Percentiles rank a stretch among this genome's conserved stretches.
phyloP scores from a whole-genome alignment of 2,797 vertebrate species.

The Syngnathus acus region DNA sequence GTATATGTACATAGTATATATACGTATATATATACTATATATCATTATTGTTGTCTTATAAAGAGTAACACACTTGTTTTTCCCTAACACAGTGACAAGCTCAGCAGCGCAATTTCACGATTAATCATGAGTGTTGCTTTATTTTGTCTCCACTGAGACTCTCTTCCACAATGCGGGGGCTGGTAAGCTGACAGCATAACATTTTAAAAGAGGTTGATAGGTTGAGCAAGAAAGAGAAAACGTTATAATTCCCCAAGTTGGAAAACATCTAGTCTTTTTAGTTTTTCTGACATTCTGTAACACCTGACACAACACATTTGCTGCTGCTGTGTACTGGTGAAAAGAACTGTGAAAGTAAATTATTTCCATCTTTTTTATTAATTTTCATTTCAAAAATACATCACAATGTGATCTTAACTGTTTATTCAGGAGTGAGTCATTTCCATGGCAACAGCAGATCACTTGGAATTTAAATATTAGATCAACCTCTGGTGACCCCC shows the following conservation, averaged over 20 bases:
- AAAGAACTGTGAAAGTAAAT: not conserved
- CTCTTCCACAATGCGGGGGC: slow-evolving; percentile 37
- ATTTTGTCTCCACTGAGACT: slow-evolving; percentile 38
- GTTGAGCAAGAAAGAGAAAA: slow-evolving; percentile 22
- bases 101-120: slow-evolving; percentile 36
- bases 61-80: slow-evolving; percentile 3
- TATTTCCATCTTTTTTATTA: not conserved
- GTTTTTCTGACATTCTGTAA: not conserved
- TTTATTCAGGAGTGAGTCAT: too few species aligned
- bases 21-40: too few species aligned
- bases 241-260: slow-evolving; percentile 15
- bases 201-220: slow-evolving; percentile 20
- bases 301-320: not conserved
- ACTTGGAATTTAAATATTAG: not conserved
- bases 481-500: not conserved
- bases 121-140: slow-evolving; percentile 53
- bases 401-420: not conserved
- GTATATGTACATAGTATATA: too few species aligned
- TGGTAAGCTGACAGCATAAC: slow-evolving; percentile 26
- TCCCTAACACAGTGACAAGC: slow-evolving; percentile 15
- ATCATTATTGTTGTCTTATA: too few species aligned
- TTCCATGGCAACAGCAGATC: too few species aligned
- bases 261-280: not conserved
- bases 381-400: not conserved
- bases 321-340: not conserved